A percentile compares a stretch with the other conserved stretches of the same genome.
These are phyloP conservation scores for Blastobasis lacticolella DNA, from an alignment of 2,888 invertebrate species.

Conservation along the genomic window DNA sequence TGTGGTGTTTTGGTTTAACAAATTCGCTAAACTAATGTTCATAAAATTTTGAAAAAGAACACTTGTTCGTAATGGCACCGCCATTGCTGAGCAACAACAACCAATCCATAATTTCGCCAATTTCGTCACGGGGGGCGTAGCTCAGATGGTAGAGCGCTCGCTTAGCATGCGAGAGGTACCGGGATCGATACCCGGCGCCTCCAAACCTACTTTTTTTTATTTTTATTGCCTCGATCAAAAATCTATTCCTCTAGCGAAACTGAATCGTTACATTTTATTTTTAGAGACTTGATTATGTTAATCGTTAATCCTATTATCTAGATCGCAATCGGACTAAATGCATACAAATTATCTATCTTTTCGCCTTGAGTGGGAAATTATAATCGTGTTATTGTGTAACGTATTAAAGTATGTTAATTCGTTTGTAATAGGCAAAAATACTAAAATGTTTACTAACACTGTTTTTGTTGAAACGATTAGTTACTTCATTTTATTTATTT, in stretches of 20 bases:
- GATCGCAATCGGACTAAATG: too few relatives aligned
- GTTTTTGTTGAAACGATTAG: background rate
- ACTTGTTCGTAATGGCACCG: too few relatives aligned
- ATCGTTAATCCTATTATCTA: too few relatives aligned
- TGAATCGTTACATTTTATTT: too few relatives aligned
- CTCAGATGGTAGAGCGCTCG: slow-evolving; percentile 63
- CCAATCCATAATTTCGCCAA: background rate
- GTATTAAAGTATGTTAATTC: background rate
- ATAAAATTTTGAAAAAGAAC: too few relatives aligned
- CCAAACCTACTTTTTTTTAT: slow-evolving; percentile 27
- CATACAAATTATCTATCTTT: background rate
- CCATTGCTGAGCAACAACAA: too few relatives aligned
- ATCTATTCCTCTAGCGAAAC: too few relatives aligned
- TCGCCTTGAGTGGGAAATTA: slow-evolving; percentile 1
- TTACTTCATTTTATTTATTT: too few relatives aligned
- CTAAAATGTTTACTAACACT: background rate
- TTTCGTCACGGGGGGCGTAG: slow-evolving; percentile 6
- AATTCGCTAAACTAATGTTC: too few relatives aligned
- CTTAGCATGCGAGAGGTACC: slow-evolving; percentile 60
- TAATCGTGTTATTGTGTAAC: slow-evolving; percentile 1
- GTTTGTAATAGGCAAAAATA: background rate
- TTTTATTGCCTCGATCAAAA: too few relatives aligned
- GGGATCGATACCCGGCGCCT: slow-evolving; percentile 61
- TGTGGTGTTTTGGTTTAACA: too few relatives aligned
- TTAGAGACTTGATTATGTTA: too few relatives aligned